Evolutionary conservation across 2,888 invertebrate genomes (phyloP).

Genomic region (Toxonevra muliebris): DNA sequence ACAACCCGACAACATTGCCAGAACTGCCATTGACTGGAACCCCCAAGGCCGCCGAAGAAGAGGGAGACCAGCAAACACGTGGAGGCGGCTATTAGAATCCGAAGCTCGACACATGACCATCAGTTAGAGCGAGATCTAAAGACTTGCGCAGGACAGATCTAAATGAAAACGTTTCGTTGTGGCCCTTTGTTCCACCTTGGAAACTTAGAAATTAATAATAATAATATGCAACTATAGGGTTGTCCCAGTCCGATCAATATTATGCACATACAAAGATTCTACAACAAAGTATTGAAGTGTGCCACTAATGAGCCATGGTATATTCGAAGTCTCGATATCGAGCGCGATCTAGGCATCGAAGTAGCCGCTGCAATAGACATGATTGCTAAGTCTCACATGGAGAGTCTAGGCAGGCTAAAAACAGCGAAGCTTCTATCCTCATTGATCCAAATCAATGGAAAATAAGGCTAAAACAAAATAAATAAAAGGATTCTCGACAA

Average conservation of each 20-base stretch:
- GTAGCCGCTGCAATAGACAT: background rate
- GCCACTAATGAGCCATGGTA: background rate
- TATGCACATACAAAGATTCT: background rate
- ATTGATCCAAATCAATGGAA: background rate
- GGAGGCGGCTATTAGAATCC: too few relatives aligned
- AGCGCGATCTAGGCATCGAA: too few relatives aligned
- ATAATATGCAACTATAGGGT: conserved; percentile 19
- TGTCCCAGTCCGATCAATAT: background rate
- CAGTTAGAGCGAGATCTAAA: too few relatives aligned
- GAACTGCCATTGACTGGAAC: too few relatives aligned
- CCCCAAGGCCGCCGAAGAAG: too few relatives aligned
- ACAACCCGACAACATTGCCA: too few relatives aligned
- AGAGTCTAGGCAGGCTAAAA: background rate
- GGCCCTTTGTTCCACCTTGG: too few relatives aligned
- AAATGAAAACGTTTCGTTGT: too few relatives aligned
- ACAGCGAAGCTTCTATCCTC: background rate
- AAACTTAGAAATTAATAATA: too few relatives aligned
- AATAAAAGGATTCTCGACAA: background rate
- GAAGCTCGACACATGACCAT: too few relatives aligned
- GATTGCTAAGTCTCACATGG: background rate
- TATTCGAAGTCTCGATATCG: background rate
- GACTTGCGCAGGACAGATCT: too few relatives aligned
- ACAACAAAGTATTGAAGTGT: background rate
- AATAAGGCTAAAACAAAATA: background rate
- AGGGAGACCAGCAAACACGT: too few relatives aligned